Evolutionary conservation across 1,140 invertebrate species (phyloP).

Genomic region (Habropoda laboriosa): DNA sequence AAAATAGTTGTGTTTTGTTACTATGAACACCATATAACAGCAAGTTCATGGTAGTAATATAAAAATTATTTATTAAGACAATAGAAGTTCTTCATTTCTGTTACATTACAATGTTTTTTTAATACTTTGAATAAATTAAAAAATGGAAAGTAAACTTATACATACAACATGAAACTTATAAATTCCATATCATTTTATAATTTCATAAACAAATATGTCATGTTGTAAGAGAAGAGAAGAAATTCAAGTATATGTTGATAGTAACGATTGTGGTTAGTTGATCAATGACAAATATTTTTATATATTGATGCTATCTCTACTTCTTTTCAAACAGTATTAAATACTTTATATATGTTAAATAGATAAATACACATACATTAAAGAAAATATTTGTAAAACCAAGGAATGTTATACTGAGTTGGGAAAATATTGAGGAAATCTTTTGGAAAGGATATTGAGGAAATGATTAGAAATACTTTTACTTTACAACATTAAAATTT

Average conservation of each 20-base stretch:
- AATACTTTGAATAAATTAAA: neutral
- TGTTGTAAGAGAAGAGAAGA: constrained; percentile 20
- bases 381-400: neutral
- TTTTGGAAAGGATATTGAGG: too few relatives aligned
- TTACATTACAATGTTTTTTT: too few relatives aligned
- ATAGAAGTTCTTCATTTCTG: neutral
- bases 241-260: constrained; percentile 10
- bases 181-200: neutral
- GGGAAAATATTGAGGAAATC: too few relatives aligned
- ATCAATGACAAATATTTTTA: neutral
- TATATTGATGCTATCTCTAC: neutral
- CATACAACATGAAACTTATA: neutral
- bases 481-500: neutral
- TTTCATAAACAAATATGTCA: constrained; percentile 39
- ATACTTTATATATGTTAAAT: too few relatives aligned
- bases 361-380: too few relatives aligned
- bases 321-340: neutral
- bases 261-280: constrained; percentile 45
- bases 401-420: too few relatives aligned
- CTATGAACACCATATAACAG: too few relatives aligned
- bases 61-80: constrained; percentile 15
- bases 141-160: neutral
- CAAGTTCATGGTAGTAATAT: neutral
- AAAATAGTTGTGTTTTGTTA: too few relatives aligned
- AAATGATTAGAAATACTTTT: neutral